Conservation (phyloP, 2,888 invertebrate genomes). For the Tetanocera ferruginea region DNA sequence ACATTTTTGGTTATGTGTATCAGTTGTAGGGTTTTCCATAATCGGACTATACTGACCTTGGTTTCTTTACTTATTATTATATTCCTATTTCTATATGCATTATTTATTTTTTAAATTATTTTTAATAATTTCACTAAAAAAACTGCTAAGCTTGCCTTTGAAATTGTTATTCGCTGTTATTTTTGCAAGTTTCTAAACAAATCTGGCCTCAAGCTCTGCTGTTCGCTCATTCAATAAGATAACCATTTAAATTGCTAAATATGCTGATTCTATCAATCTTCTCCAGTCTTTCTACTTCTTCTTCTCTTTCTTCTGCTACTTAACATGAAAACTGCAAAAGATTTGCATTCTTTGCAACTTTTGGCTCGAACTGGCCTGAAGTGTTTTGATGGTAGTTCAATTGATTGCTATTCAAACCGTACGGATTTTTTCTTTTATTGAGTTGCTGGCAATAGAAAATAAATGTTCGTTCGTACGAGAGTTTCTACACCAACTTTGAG, state of each 20-base stretch:
- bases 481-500: not conserved
- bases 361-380: not conserved
- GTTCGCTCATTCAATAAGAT: no score
- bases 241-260: not conserved
- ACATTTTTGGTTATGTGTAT: no score
- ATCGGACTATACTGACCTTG: no score
- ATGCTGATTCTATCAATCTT: not conserved
- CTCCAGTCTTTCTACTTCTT: not conserved
- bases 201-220: not conserved
- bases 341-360: constrained; percentile 27
- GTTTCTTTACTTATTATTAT: no score
- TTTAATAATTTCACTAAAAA: no score
- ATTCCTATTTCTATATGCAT: no score
- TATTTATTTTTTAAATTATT: no score
- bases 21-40: no score
- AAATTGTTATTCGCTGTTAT: no score
- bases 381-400: constrained; percentile 36
- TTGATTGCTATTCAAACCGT: not conserved
- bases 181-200: not conserved
- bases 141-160: no score
- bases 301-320: not conserved
- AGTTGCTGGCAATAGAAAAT: not conserved
- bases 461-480: not conserved
- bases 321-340: not conserved
- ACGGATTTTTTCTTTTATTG: not conserved